phyloP scores from a whole-genome alignment of 1,140 invertebrate genomes.

The Pseudobourletiella spinata region DNA sequence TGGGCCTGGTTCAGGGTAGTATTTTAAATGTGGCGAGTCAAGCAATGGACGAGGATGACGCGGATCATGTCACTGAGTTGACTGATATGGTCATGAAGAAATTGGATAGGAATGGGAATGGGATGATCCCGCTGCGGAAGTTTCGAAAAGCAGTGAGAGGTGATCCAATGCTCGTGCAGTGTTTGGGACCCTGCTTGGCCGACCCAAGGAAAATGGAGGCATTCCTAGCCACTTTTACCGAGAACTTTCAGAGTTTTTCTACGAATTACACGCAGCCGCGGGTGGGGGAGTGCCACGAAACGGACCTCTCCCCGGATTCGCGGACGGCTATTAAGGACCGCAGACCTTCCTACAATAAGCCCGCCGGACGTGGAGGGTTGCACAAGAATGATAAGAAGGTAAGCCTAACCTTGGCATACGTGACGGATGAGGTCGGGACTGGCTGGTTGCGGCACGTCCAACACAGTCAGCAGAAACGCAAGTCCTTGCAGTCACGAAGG shows the following conservation, averaged over 20 bases:
- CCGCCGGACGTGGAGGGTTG: no score
- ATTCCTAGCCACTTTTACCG: neutral
- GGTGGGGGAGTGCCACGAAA: no score
- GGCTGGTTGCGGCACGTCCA: no score
- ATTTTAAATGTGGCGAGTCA: neutral
- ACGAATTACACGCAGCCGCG: neutral
- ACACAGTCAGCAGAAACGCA: no score
- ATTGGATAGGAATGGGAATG: constrained; percentile 68
- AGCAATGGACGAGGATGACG: neutral
- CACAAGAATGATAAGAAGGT: no score
- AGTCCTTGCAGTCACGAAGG: no score
- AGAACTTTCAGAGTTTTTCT: neutral
- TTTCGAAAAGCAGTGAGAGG: constrained; percentile 53
- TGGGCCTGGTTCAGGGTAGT: neutral
- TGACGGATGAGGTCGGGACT: no score
- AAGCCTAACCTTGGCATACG: no score
- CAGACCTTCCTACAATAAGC: no score
- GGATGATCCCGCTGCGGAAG: constrained; percentile 60
- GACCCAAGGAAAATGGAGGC: neutral
- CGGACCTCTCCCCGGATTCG: no score
- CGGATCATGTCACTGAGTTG: constrained; percentile 54
- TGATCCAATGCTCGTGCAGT: constrained; percentile 50
- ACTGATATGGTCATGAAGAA: constrained; percentile 66
- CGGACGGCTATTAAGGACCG: no score
- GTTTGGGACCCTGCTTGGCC: neutral